A percentile compares a stretch with the other conserved stretches of the same genome.
phyloP scores from a whole-genome alignment of 2,888 invertebrate genomes.

The Leptogaster cylindrica region DNA sequence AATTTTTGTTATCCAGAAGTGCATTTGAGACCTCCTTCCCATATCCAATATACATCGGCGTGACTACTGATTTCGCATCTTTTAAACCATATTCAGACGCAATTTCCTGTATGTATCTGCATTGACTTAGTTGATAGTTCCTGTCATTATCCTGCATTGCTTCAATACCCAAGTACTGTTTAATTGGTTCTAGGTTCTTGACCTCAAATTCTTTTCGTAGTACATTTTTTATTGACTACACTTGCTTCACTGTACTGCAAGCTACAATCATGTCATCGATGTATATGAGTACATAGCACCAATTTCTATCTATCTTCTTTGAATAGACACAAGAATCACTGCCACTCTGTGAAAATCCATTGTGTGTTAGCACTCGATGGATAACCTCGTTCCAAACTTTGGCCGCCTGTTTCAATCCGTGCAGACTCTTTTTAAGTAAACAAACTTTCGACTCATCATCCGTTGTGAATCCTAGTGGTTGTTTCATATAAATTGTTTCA shows the following conservation, averaged over 20 bases:
- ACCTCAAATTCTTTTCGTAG: constrained; percentile 40
- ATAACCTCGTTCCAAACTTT: constrained; percentile 45
- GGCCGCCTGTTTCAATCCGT: constrained; percentile 48
- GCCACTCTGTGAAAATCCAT: constrained; percentile 36
- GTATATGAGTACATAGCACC: constrained; percentile 42
- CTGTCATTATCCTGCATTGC: constrained; percentile 37
- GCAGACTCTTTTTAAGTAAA: constrained; percentile 44
- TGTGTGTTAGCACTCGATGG: constrained; percentile 25
- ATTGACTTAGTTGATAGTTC: constrained; percentile 42
- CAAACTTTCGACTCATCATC: constrained; percentile 37
- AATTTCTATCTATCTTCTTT: constrained; percentile 28
- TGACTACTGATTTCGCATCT: constrained; percentile 43
- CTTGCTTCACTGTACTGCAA: constrained; percentile 8
- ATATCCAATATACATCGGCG: constrained; percentile 43
- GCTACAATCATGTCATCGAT: constrained; percentile 45
- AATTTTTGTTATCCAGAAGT: constrained; percentile 39
- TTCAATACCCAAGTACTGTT: constrained; percentile 41
- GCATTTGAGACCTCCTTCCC: constrained; percentile 34
- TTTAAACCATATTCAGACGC: constrained; percentile 43
- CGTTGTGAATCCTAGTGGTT: constrained; percentile 44
- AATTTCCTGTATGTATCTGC: constrained; percentile 44
- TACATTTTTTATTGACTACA: constrained; percentile 15
- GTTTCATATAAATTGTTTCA: constrained; percentile 45
- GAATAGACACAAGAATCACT: constrained; percentile 44
- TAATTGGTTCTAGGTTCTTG: constrained; percentile 39